phyloP scores from a whole-genome alignment of 2,888 invertebrate genomes.

The Drosophila anceps region DNA sequence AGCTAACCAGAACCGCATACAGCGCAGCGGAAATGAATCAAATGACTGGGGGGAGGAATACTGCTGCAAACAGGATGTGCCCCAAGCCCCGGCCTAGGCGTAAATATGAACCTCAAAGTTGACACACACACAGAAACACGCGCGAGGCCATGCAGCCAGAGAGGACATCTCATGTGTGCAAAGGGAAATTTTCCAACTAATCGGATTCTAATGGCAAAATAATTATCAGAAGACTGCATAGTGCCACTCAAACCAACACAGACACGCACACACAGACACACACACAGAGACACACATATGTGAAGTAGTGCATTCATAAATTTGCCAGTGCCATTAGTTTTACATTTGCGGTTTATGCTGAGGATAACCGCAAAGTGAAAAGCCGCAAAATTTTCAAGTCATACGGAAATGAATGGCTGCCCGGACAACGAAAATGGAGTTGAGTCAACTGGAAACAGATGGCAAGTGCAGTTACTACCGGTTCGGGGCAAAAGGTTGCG shows the following conservation, averaged over 20 bases:
- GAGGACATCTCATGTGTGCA: slow-evolving; percentile 34
- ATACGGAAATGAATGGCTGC: slow-evolving; percentile 80
- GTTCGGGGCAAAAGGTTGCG: background rate
- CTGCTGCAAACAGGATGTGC: slow-evolving; percentile 6
- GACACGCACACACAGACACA: slow-evolving; percentile 29
- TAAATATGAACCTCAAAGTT: slow-evolving; percentile 58
- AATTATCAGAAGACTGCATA: slow-evolving; percentile 82
- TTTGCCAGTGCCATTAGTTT: slow-evolving; percentile 84
- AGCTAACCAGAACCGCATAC: slow-evolving; percentile 45
- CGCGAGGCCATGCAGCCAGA: background rate
- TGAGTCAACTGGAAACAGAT: slow-evolving; percentile 53
- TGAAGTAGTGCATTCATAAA: slow-evolving; percentile 71
- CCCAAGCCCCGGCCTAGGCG: slow-evolving; percentile 16
- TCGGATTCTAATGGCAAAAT: slow-evolving; percentile 85
- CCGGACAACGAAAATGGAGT: slow-evolving; percentile 66
- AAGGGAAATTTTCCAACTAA: slow-evolving; percentile 82
- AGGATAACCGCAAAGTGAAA: slow-evolving; percentile 82
- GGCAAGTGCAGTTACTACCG: slow-evolving; percentile 49
- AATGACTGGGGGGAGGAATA: slow-evolving; percentile 31
- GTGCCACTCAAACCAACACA: slow-evolving; percentile 51
- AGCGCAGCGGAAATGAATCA: slow-evolving; percentile 72
- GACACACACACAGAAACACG: slow-evolving; percentile 33
- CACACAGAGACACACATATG: background rate
- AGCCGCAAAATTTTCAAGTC: slow-evolving; percentile 80
- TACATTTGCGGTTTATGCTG: slow-evolving; percentile 83